phyloP scores from a whole-genome alignment of 1,140 invertebrate genomes.

The Psix sp. region DNA sequence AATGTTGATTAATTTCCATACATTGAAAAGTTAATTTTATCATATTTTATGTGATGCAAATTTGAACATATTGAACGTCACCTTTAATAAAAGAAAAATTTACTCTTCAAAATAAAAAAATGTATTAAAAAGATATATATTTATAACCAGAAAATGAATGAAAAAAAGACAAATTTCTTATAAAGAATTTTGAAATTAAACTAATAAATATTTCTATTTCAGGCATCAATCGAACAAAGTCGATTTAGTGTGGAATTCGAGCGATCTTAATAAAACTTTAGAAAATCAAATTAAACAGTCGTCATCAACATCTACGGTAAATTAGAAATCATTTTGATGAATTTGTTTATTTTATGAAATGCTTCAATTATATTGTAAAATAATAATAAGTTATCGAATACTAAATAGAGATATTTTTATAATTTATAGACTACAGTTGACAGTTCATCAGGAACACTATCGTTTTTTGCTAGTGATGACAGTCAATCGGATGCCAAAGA shows the following conservation, averaged over 20 bases:
- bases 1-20: too few species aligned
- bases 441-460: constrained; percentile 25
- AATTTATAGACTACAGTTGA: constrained; percentile 33
- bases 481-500: constrained; percentile 62
- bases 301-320: constrained; percentile 36
- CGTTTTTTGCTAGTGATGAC: constrained; percentile 36
- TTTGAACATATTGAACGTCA: too few species aligned
- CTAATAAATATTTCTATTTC: constrained; percentile 1
- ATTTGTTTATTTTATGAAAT: not conserved
- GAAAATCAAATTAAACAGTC: constrained; percentile 30
- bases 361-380: not conserved
- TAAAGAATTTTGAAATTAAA: not conserved
- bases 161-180: too few species aligned
- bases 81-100: too few species aligned
- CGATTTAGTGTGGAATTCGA: constrained; percentile 20
- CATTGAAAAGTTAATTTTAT: too few species aligned
- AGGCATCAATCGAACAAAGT: constrained; percentile 25
- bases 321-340: not conserved
- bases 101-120: too few species aligned
- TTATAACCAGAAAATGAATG: not conserved
- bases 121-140: too few species aligned
- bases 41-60: too few species aligned
- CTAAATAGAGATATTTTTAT: too few species aligned
- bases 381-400: too few species aligned
- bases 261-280: constrained; percentile 16